Evolutionary conservation across 1,140 invertebrate species (phyloP).

Genomic region (Zaprionus davidi): DNA sequence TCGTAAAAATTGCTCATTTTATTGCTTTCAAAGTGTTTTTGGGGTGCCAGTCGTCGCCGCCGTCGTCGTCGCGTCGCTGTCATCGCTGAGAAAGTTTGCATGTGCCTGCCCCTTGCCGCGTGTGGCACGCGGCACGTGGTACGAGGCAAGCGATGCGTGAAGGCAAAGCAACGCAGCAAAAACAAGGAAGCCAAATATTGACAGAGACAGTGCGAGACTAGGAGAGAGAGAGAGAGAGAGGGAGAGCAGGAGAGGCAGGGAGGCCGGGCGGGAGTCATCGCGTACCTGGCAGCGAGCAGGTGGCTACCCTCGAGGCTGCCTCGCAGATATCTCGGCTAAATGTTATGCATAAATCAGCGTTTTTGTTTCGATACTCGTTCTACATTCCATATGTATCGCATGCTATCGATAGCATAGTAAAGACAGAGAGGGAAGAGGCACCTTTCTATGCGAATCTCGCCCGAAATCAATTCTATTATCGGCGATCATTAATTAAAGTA

Average conservation of each 20-base stretch:
- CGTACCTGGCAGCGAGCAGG: conserved; percentile 38
- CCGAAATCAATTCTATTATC: conserved; percentile 2
- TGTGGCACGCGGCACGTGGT: conserved; percentile 5
- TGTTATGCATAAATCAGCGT: conserved; percentile 52
- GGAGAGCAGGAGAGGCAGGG: background rate
- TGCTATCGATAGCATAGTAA: background rate
- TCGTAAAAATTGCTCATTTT: conserved; percentile 70
- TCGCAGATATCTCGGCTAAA: conserved; percentile 20
- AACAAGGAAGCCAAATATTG: conserved; percentile 15
- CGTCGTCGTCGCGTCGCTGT: conserved; percentile 21
- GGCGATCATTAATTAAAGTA: conserved; percentile 6
- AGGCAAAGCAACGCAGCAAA: conserved; percentile 23
- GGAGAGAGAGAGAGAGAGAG: too few relatives aligned
- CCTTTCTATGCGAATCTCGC: background rate
- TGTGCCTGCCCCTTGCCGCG: conserved; percentile 28
- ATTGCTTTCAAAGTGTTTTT: conserved; percentile 64
- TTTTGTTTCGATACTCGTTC: conserved; percentile 11
- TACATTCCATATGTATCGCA: background rate
- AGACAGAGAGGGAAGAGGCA: background rate
- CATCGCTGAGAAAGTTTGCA: conserved; percentile 59
- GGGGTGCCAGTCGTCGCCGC: conserved; percentile 2
- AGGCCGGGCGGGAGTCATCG: conserved; percentile 9
- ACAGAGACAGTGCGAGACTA: background rate
- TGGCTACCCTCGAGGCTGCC: conserved; percentile 10
- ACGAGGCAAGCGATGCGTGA: conserved; percentile 26